A percentile compares a stretch with the other conserved stretches of the same genome.
Conservation (phyloP, 2,113 vertebrate genomes). For the Sorex fumeus region DNA sequence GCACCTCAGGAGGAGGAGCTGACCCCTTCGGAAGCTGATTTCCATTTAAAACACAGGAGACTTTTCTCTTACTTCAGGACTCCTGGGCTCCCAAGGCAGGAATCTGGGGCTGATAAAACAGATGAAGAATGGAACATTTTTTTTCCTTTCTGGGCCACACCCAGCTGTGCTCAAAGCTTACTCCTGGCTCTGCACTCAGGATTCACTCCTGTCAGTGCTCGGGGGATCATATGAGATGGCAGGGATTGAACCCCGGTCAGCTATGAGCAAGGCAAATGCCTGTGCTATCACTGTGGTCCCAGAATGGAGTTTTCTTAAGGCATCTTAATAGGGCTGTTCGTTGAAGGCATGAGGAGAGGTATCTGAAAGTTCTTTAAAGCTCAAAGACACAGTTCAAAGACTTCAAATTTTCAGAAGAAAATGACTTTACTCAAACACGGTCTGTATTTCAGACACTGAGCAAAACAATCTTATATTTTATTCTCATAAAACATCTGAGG, state of each 20-base stretch:
- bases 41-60: not conserved
- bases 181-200: no score
- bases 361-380: slow-evolving; percentile 13
- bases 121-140: not conserved
- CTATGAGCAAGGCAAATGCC: no score
- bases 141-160: no score
- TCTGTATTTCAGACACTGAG: not conserved
- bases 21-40: not conserved
- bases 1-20: not conserved
- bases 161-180: no score
- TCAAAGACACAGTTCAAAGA: not conserved
- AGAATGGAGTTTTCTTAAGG: not conserved
- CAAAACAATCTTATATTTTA: slow-evolving; percentile 9
- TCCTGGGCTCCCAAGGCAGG: not conserved
- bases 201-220: no score
- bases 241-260: no score
- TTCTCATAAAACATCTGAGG: not conserved
- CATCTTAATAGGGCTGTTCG: not conserved
- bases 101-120: not conserved
- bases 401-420: slow-evolving; percentile 28
- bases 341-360: not conserved
- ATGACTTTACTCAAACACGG: not conserved
- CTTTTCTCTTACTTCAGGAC: not conserved
- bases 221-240: no score
- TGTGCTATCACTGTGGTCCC: no score